Evolutionary conservation across 2,113 vertebrate genomes (phyloP).

Genomic region (Alouatta palliata): DNA sequence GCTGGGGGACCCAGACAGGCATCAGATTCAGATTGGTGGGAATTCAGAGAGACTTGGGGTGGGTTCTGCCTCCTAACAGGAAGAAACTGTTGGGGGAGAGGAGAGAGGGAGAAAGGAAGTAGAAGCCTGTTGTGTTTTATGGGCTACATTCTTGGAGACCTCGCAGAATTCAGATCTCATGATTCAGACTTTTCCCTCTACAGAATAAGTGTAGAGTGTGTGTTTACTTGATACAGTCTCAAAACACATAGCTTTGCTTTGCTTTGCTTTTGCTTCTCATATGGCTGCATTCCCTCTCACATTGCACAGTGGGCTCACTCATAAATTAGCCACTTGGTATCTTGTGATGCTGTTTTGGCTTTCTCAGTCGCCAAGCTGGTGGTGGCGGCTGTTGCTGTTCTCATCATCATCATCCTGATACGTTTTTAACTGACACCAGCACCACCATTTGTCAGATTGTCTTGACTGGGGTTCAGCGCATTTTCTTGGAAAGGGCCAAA

Average conservation of each 20-base stretch:
- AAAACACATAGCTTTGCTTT: not conserved
- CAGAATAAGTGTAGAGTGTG: not conserved
- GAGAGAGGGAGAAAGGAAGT: not conserved
- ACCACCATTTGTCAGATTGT: not conserved
- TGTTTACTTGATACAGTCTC: rapidly evolving
- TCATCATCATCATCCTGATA: rapidly evolving
- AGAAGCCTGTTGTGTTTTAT: not conserved
- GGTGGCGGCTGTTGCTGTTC: not conserved
- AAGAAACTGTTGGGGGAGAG: not conserved
- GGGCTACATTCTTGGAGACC: not conserved
- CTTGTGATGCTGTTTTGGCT: not conserved
- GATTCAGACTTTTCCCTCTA: not conserved
- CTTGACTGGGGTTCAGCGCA: not conserved
- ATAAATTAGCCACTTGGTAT: rapidly evolving
- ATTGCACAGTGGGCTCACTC: rapidly evolving
- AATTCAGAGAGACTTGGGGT: not conserved
- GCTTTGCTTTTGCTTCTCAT: not conserved
- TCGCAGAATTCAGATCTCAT: not conserved
- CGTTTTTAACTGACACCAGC: not conserved
- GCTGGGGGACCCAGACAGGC: not conserved
- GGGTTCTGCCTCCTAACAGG: rapidly evolving
- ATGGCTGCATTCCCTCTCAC: not conserved
- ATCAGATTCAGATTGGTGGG: not conserved
- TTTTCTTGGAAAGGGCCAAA: not conserved
- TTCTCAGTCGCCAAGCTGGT: not conserved